Evolutionary conservation across 2,113 vertebrate genomes (phyloP).

Genomic region (Numenius arquata): DNA sequence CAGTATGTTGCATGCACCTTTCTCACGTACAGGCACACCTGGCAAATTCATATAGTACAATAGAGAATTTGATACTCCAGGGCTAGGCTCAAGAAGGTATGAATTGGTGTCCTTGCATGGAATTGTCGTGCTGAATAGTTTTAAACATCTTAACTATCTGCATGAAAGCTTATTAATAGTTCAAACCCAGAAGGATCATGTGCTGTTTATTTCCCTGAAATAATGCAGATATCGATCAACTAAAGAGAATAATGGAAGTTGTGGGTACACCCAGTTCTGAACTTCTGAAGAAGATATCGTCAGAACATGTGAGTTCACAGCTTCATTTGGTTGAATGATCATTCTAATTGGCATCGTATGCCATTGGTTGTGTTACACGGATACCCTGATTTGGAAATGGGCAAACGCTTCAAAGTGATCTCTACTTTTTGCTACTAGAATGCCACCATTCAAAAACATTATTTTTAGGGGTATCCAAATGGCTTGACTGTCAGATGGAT

Average conservation of each 20-base stretch:
- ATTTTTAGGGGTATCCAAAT: not conserved
- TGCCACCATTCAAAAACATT: not conserved
- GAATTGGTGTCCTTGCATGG: not conserved
- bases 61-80: not conserved
- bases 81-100: not conserved
- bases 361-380: not conserved
- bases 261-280: slow-evolving; percentile 94
- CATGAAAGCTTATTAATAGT: not conserved
- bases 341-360: not conserved
- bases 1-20: not conserved
- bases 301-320: slow-evolving; percentile 86
- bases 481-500: not conserved
- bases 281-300: slow-evolving; percentile 94
- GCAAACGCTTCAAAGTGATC: not conserved
- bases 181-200: not conserved
- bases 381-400: not conserved
- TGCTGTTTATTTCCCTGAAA: slow-evolving; percentile 71
- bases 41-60: not conserved
- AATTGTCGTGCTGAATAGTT: not conserved
- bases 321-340: not conserved
- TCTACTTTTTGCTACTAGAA: not conserved
- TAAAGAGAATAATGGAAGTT: slow-evolving; percentile 98
- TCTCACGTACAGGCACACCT: not conserved
- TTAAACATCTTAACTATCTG: not conserved
- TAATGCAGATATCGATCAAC: slow-evolving; percentile 91